Evolutionary conservation across 1,140 invertebrate genomes (phyloP), one percentile per base, ranked within the genome.

Genomic region (Drosophila bifasciata): DNA sequence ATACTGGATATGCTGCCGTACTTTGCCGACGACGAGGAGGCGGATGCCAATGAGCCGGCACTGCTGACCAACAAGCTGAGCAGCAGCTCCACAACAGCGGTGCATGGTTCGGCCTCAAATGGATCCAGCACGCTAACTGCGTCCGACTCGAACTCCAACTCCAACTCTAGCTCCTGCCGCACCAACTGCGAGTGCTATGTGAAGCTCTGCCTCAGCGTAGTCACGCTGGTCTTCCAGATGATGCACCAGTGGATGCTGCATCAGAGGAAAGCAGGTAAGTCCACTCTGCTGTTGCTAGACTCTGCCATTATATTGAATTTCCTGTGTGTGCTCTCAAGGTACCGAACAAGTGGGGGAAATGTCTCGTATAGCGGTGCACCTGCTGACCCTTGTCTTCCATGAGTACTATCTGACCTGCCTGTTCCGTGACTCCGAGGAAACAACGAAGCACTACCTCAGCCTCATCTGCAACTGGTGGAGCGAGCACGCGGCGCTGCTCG

Each of bases 391-490:
- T 13, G 76, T 91, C 25, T 91, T 90, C 44, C 76, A 88, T 39
- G 89, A 89, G 43, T 85, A 89, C 16, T 91, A 88, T 44, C 36
- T 91, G 4, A 70, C 79, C 16, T 60, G 60, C 16, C 68, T 91
- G 11, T 90, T 91, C 40, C 76, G 81, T 1, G 85, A 90, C 49
- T 83, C 81, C 5, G 89, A 89, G 36, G 89, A 89, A 45, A 90
- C 89, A 1, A 91, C 89, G 0, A 89, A 88, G 48, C 89, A 90
- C 48, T 85, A 90, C 48, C 51, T 91, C 0, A 78, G 46, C 44
- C 66, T 91, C 13, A 66, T 90, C 21, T 91, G 83, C 16, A 84
- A 67, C 57, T 91, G 89, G 85, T 91, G 89, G 85, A 41, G 50
- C 4, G 74, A 75, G 19, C 53, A 89, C 49, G 45, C 67, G 1